Base-by-base conservation (phyloP, 2,888 invertebrate species). In the Pinctada fucata region DNA sequence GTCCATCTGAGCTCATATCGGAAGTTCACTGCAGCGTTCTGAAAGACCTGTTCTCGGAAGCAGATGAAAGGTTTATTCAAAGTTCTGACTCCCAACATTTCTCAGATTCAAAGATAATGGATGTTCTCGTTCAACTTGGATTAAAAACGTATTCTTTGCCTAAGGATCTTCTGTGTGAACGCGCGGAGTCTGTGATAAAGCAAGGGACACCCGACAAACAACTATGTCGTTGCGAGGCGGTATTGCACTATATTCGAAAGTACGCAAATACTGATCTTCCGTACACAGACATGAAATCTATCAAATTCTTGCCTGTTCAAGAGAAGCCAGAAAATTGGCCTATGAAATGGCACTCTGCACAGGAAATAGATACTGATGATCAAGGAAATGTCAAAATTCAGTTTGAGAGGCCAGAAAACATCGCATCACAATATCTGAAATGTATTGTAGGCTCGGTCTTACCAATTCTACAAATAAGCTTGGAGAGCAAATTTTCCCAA, bases 281-380 rank as follows among this genome's bases (percentile, higher is more conserved):
- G n/a, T 50, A 48, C 5, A 47, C 58, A 5, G 47, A 69, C 31
- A n/a, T 69, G 4, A 68, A 73, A 68, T 16, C 16, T 1, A 74
- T 70, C 69, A 63, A 63, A 51, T 74, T 74, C 74, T 73, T 89
- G 3, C 86, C 87, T 45, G 80, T 85, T 3, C 74, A 86, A 47
- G 8, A 31, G 6, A 82, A 81, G 45, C 88, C 89, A n/a, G 63
- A 31, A 5, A 64, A 74, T 13, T 88, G 85, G 82, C 78, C 79
- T 6, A 79, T 87, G 49, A 58, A 77, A 3, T 88, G 88, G 88
- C 71, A 78, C 64, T 80, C 82, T 31, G 31, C 31, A 31, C 31
- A 31, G 31, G 31, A 31, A 31, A 31, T 31, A 31, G 31, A 31
- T 31, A 31, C 31, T 31, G 31, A 31, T 31, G 31, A 31, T 31